phyloP scores from a whole-genome alignment of 2,113 vertebrate genomes.

The Hucho hucho region DNA sequence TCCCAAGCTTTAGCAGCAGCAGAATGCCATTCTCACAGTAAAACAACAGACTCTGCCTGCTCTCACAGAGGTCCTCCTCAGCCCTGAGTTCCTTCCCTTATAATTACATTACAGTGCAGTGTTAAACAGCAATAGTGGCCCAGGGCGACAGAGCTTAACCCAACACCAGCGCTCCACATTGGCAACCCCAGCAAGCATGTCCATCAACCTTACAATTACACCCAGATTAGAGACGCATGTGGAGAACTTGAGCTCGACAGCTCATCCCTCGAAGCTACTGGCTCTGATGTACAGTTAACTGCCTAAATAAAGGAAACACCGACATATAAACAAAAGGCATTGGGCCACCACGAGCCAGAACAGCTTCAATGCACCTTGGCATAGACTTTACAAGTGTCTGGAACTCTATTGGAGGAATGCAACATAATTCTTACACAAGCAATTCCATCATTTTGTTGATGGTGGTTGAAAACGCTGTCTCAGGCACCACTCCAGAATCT shows the following conservation, averaged over 20 bases:
- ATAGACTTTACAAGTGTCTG: too few species aligned
- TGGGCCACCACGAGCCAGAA: too few species aligned
- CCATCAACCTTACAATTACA: slow-evolving; percentile 54
- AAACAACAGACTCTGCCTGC: background rate
- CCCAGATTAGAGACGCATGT: slow-evolving; percentile 41
- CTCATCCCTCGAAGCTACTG: slow-evolving; percentile 47
- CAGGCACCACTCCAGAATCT: too few species aligned
- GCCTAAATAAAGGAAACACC: too few species aligned
- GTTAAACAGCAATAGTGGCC: slow-evolving; percentile 48
- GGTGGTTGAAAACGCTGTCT: too few species aligned
- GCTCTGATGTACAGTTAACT: slow-evolving; percentile 1
- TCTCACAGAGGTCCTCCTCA: slow-evolving; percentile 23
- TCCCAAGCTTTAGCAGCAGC: background rate
- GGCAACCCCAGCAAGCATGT: slow-evolving; percentile 47
- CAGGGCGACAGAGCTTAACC: slow-evolving; percentile 44
- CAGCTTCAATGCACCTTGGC: too few species aligned
- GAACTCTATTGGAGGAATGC: too few species aligned
- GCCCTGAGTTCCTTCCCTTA: slow-evolving; percentile 20
- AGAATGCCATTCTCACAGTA: slow-evolving; percentile 19
- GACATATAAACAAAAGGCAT: too few species aligned
- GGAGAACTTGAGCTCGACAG: slow-evolving; percentile 35
- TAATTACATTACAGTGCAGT: slow-evolving; percentile 25
- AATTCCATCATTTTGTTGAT: too few species aligned
- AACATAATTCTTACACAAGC: too few species aligned
- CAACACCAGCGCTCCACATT: slow-evolving; percentile 9